phyloP scores from a whole-genome alignment of 2,113 vertebrate species.

The Cyprinodon variegatus region DNA sequence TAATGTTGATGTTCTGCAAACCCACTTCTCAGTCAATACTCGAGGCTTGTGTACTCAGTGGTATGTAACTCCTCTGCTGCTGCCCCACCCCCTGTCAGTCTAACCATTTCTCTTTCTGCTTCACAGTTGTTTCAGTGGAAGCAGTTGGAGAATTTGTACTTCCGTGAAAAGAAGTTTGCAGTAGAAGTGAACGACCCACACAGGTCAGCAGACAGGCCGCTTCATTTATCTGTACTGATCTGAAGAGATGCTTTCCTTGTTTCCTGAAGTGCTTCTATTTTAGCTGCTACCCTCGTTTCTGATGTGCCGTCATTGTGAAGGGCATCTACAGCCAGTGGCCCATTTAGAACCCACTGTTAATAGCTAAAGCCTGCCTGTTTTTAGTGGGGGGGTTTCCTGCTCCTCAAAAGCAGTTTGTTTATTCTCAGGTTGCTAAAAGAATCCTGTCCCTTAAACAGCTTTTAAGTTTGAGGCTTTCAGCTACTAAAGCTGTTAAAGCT shows the following conservation, averaged over 20 bases:
- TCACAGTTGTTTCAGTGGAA: constrained; percentile 96
- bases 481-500: constrained; percentile 28
- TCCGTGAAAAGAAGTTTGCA: constrained; percentile 98
- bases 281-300: constrained; percentile 24
- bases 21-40: constrained; percentile 21
- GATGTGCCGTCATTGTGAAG: constrained; percentile 44
- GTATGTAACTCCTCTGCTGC: constrained; percentile 18
- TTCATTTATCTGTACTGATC: constrained; percentile 14
- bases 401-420: constrained; percentile 27
- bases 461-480: constrained; percentile 30
- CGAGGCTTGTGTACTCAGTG: constrained; percentile 29
- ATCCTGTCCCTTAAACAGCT: constrained; percentile 8
- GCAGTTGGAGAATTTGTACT: constrained; percentile 97
- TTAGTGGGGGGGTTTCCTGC: constrained; percentile 43
- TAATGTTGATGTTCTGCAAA: constrained; percentile 18
- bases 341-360: constrained; percentile 42
- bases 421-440: constrained; percentile 21
- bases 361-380: constrained; percentile 40
- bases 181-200: constrained; percentile 96
- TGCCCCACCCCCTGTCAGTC: background rate
- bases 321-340: constrained; percentile 28
- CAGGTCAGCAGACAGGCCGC: constrained; percentile 82
- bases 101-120: background rate
- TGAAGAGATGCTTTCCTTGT: constrained; percentile 9
- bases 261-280: constrained; percentile 39